These are phyloP conservation scores for Synaphobranchus kaupii DNA, from an alignment of 2,797 vertebrate genomes.

Conservation along the genomic window DNA sequence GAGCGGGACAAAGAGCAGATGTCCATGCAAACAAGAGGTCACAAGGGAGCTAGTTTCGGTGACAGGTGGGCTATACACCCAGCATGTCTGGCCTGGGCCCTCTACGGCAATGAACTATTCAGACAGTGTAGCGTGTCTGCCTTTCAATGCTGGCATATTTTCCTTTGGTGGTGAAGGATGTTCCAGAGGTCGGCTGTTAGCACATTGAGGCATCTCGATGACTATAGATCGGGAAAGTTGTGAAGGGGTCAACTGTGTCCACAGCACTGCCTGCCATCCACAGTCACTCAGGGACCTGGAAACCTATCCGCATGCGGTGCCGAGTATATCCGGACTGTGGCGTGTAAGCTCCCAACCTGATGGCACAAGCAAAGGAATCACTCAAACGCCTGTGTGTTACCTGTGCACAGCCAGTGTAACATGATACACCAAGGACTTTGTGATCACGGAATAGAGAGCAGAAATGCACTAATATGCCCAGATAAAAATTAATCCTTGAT, in stretches of 20 bases:
- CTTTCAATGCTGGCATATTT: background rate
- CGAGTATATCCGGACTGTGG: background rate
- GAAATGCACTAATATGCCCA: background rate
- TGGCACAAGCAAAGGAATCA: background rate
- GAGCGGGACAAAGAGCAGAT: constrained; percentile 35
- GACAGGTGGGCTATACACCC: constrained; percentile 26
- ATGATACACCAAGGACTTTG: background rate
- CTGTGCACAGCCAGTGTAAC: background rate
- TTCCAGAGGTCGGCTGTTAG: constrained; percentile 10
- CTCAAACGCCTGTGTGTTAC: background rate
- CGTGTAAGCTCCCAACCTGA: background rate
- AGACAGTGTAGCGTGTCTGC: constrained; percentile 19
- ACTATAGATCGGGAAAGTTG: background rate
- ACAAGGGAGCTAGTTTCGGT: constrained; percentile 20
- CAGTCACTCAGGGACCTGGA: background rate
- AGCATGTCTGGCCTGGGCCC: constrained; percentile 27
- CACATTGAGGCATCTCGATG: background rate
- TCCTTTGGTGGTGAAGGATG: constrained; percentile 6
- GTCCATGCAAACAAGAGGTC: constrained; percentile 23
- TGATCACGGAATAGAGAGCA: background rate
- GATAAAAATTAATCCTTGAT: background rate
- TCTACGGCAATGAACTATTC: constrained; percentile 27
- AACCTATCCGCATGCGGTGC: background rate
- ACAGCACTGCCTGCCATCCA: background rate
- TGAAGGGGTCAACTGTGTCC: background rate